Percentiles rank a stretch among this genome's conserved stretches.
Evolutionary conservation across 2,797 vertebrate genomes (phyloP).

Genomic region (Anguilla obscura): DNA sequence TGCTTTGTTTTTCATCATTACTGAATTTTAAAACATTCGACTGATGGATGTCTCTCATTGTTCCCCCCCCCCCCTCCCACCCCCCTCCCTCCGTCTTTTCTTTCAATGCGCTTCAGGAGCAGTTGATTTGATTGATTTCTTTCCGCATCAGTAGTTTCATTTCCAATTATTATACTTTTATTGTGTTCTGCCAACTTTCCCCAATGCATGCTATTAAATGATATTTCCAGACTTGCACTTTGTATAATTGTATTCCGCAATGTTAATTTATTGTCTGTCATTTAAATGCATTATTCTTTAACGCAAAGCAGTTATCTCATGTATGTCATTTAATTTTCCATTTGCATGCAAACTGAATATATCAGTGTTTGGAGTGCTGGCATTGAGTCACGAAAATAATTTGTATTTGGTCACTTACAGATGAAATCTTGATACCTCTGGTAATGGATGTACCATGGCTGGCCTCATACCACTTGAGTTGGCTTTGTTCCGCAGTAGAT

Average conservation of each 20-base stretch:
- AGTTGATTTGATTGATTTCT: constrained; percentile 62
- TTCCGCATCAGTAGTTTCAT: constrained; percentile 56
- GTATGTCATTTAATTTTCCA: background rate
- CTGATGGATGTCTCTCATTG: constrained; percentile 53
- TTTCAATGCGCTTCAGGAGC: constrained; percentile 10
- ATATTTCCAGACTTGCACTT: constrained; percentile 49
- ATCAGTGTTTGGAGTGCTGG: background rate
- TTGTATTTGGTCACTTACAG: background rate
- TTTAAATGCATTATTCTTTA: constrained; percentile 13
- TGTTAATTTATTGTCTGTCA: constrained; percentile 43
- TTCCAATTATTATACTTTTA: constrained; percentile 65
- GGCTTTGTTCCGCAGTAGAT: background rate
- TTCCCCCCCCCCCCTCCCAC: background rate
- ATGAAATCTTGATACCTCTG: background rate
- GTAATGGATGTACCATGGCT: background rate
- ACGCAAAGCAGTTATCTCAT: constrained; percentile 6
- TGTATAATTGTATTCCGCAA: constrained; percentile 53
- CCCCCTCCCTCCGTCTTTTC: background rate
- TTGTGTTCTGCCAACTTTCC: constrained; percentile 47
- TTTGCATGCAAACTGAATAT: constrained; percentile 14
- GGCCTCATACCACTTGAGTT: background rate
- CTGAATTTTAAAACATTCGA: constrained; percentile 41
- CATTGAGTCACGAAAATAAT: constrained; percentile 7
- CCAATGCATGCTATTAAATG: constrained; percentile 50
- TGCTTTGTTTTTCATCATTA: constrained; percentile 46